Percentiles rank a stretch among this genome's conserved stretches.
Evolutionary conservation across 2,888 invertebrate genomes (phyloP).

Genomic region (Torymus auratus): DNA sequence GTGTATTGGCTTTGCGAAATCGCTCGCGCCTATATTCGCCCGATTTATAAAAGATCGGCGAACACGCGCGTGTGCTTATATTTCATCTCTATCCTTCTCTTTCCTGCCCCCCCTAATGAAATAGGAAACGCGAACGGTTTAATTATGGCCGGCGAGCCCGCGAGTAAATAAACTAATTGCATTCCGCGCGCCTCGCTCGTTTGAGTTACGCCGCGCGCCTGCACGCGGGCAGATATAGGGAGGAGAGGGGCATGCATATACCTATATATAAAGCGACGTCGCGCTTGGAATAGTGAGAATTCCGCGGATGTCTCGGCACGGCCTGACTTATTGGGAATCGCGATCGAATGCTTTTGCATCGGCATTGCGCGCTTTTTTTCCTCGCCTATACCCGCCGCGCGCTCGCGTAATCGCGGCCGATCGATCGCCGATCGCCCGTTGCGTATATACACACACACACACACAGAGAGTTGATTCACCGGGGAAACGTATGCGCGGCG

Average conservation of each 20-base stretch:
- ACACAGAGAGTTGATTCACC: neutral
- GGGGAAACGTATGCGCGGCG: neutral
- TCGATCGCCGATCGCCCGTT: slow-evolving; percentile 11
- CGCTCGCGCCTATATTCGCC: neutral
- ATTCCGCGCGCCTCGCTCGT: slow-evolving; percentile 32
- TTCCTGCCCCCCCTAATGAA: slow-evolving; percentile 20
- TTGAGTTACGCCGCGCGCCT: slow-evolving; percentile 28
- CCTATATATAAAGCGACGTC: slow-evolving; percentile 23
- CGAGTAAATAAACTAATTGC: slow-evolving; percentile 49
- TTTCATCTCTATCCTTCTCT: slow-evolving; percentile 6
- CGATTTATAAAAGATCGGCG: slow-evolving; percentile 24
- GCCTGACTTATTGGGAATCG: slow-evolving; percentile 41
- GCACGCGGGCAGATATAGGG: neutral
- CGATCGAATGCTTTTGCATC: slow-evolving; percentile 3
- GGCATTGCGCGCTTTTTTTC: slow-evolving; percentile 1
- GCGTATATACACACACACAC: too few relatives aligned
- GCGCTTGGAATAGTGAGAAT: slow-evolving; percentile 37
- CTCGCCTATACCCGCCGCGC: neutral
- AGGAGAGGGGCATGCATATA: neutral
- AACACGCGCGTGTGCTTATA: neutral
- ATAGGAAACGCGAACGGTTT: slow-evolving; percentile 41
- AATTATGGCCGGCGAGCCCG: slow-evolving; percentile 17
- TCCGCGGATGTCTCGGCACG: slow-evolving; percentile 25
- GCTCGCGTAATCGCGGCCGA: neutral
- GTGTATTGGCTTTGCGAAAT: slow-evolving; percentile 25